Percentiles rank a stretch among this genome's conserved stretches.
phyloP scores from a whole-genome alignment of 2,113 vertebrate species.

The Lepisosteus osseus region DNA sequence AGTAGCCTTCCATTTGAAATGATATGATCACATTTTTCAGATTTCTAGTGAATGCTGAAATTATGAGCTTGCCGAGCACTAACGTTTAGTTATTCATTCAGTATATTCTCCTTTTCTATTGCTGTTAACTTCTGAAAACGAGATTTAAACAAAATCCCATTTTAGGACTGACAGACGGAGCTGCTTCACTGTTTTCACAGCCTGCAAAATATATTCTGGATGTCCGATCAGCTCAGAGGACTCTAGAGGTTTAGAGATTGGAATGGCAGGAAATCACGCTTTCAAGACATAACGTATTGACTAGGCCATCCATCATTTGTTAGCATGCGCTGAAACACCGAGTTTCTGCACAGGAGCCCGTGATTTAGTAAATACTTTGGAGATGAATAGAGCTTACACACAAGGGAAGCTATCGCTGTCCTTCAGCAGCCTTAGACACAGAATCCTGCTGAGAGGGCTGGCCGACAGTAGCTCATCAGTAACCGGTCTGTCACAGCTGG shows the following conservation, averaged over 20 bases:
- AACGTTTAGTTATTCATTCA: too few relatives aligned
- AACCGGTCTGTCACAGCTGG: slow-evolving; percentile 80
- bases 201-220: slow-evolving; percentile 90
- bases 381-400: slow-evolving; percentile 79
- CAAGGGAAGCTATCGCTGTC: slow-evolving; percentile 78
- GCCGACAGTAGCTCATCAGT: slow-evolving; percentile 79
- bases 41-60: too few relatives aligned
- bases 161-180: slow-evolving; percentile 79
- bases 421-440: slow-evolving; percentile 78
- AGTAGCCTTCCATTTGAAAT: too few relatives aligned
- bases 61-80: too few relatives aligned
- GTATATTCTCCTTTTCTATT: slow-evolving; percentile 56
- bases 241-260: slow-evolving; percentile 94
- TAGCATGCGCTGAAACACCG: slow-evolving; percentile 87
- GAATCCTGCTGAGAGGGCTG: slow-evolving; percentile 78
- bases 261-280: slow-evolving; percentile 98
- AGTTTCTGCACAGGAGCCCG: slow-evolving; percentile 86
- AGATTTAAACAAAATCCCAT: slow-evolving; percentile 69
- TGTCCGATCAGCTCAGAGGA: slow-evolving; percentile 95
- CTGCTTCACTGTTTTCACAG: slow-evolving; percentile 89
- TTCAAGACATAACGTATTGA: slow-evolving; percentile 98
- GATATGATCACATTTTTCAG: too few relatives aligned
- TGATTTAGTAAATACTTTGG: slow-evolving; percentile 94
- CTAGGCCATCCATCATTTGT: slow-evolving; percentile 99
- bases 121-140: slow-evolving; percentile 49